Evolutionary conservation across 2,797 vertebrate species (phyloP), one percentile per base, ranked within the genome.

Genomic region (Arnoldichthys spilopterus): DNA sequence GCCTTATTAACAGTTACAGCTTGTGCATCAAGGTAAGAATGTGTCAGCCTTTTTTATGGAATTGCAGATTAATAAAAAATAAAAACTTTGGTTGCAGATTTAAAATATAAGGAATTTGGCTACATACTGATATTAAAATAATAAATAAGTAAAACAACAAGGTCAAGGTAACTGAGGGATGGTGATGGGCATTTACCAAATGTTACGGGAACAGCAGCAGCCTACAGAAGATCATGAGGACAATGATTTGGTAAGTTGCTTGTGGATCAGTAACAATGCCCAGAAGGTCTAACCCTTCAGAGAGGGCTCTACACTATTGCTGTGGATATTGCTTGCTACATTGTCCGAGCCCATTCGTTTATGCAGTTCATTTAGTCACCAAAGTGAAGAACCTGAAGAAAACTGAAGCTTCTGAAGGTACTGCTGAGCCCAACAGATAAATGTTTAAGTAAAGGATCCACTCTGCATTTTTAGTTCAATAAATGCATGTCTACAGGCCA

Each of bases 251-350:
- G 83, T 85, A 70, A 45, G 34, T 77, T 67, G 67, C 79, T 77
- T 80, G 79, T 77, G 71, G 51, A 72, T 75, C 58, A 24, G 30
- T 73, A 62, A 82, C 78, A 83, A 68, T 73, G 69, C 83, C 80
- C 77, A 77, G 67, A 82, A 69, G 45, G 63, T 78, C 54, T 37
- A 77, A 79, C 76, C 71, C 32, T 74, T 77, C 78, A 70, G 75
- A 84, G 54, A 87, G 64, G 80, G 64, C 53, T 67, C 47, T 68
- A 74, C 56, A 47, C 70, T 87, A 87, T 88, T 88, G 86, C 87
- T 86, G 85, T 74, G 76, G 81, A 85, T 88, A 87, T 88, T 87
- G 86, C 85, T 87, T 85, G 85, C 87, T 88, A 88, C 86, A 84
- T 83, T 69, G 34, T 64, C 72, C 26, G 66, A 83, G 64, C 45